phyloP scores from a whole-genome alignment of 2,113 vertebrate species.

The Romanogobio albipinnatus region DNA sequence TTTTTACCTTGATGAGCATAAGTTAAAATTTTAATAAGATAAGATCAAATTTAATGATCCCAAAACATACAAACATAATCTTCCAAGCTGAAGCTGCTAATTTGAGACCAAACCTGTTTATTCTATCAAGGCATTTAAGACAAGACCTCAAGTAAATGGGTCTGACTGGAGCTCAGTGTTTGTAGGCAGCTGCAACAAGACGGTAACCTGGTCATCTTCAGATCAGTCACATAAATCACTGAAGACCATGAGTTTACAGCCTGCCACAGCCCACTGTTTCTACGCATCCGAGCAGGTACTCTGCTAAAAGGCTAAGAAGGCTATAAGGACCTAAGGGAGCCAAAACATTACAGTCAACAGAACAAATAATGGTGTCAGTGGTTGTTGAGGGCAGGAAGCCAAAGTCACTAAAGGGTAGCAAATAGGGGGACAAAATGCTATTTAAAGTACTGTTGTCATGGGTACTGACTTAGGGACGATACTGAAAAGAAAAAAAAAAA shows the following conservation, averaged over 20 bases:
- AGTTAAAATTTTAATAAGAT: neutral
- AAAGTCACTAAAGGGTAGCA: neutral
- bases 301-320: conserved; percentile 27
- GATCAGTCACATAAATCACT: conserved; percentile 46
- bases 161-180: conserved; percentile 11
- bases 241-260: conserved; percentile 1
- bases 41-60: neutral
- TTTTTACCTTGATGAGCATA: neutral
- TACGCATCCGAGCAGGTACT: neutral
- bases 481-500: too few species aligned
- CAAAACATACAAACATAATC: too few species aligned
- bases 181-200: neutral
- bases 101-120: neutral
- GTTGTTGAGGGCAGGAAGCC: neutral
- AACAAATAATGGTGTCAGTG: conserved; percentile 12
- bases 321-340: neutral
- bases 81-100: neutral
- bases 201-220: conserved; percentile 8
- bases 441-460: neutral
- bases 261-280: neutral
- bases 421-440: accelerated
- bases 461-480: too few species aligned
- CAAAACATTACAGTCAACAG: conserved; percentile 11
- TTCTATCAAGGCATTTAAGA: conserved; percentile 3
- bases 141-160: neutral